These are phyloP conservation scores for Catostylus mosaicus DNA, from an alignment of 30 jellyfish, hydroid and myxozoan genomes.

Conservation along the genomic window DNA sequence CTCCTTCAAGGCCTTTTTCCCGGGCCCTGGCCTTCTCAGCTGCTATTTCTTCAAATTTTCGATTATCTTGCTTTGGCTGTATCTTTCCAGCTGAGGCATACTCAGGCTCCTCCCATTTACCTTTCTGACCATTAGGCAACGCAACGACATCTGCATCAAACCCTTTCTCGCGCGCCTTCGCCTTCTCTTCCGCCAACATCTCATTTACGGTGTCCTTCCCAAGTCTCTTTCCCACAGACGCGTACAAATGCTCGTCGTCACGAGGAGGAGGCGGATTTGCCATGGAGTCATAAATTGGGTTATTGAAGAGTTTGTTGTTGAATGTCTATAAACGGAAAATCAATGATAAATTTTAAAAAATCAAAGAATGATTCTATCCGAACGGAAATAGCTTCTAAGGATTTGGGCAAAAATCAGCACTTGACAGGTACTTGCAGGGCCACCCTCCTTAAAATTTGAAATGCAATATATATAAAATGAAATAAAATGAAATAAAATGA, in stretches of 20 bases:
- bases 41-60: not conserved
- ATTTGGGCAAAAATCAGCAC: not conserved
- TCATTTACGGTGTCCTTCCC: conserved; percentile 20
- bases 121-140: conserved; percentile 7
- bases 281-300: conserved; percentile 27
- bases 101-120: conserved; percentile 16
- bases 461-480: too few relatives aligned
- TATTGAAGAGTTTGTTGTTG: conserved; percentile 8
- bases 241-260: conserved; percentile 13
- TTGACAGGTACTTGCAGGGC: not conserved
- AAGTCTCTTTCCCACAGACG: conserved; percentile 19
- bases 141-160: conserved; percentile 25
- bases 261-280: conserved; percentile 10
- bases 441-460: not conserved
- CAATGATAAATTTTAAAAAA: not conserved
- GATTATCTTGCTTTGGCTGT: not conserved
- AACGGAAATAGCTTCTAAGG: not conserved
- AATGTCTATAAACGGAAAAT: not conserved
- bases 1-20: conserved; percentile 19
- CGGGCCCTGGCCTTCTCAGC: not conserved
- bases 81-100: not conserved
- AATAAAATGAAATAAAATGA: not conserved
- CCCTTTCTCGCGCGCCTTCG: conserved; percentile 21
- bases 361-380: not conserved
- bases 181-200: conserved; percentile 32